Percentiles rank a stretch among this genome's conserved stretches.
These are phyloP conservation scores for Epinephelus coioides DNA, from an alignment of 2,797 vertebrate genomes.

Conservation along the genomic window DNA sequence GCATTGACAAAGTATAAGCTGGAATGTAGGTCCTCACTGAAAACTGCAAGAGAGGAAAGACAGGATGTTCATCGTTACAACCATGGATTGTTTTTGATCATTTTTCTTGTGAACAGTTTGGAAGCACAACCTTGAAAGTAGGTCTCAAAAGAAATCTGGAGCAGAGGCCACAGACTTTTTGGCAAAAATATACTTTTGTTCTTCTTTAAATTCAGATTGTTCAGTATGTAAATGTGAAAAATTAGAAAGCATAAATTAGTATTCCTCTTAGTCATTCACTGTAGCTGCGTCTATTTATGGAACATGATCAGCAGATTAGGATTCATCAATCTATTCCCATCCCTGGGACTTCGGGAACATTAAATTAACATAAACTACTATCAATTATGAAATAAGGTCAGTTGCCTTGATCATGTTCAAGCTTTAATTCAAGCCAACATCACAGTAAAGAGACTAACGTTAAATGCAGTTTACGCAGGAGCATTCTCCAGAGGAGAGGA, in stretches of 20 bases:
- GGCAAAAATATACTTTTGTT: background rate
- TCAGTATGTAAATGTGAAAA: background rate
- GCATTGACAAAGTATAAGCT: slow-evolving; percentile 99
- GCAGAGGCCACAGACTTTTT: background rate
- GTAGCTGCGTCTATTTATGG: slow-evolving; percentile 23
- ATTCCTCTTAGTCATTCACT: slow-evolving; percentile 15
- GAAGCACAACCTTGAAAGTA: slow-evolving; percentile 4
- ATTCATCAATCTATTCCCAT: slow-evolving; percentile 58
- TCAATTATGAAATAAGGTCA: slow-evolving; percentile 74
- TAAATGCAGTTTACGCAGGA: slow-evolving; percentile 55
- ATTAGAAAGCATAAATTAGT: background rate
- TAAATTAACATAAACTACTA: slow-evolving; percentile 69
- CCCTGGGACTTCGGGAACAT: slow-evolving; percentile 47
- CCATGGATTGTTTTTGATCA: background rate
- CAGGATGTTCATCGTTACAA: slow-evolving; percentile 29
- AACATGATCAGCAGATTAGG: slow-evolving; percentile 36
- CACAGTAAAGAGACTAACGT: slow-evolving; percentile 50
- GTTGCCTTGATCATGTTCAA: slow-evolving; percentile 51
- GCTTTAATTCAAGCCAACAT: slow-evolving; percentile 60
- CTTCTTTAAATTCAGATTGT: background rate
- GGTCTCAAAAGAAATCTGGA: background rate
- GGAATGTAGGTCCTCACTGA: slow-evolving; percentile 97
- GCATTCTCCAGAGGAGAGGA: slow-evolving; percentile 50
- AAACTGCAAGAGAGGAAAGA: slow-evolving; percentile 88
- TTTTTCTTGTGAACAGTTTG: slow-evolving; percentile 1